Percentiles rank a stretch among this genome's conserved stretches.
phyloP scores from a whole-genome alignment of 23 tunicate genomes.

The Ciona savignyi region DNA sequence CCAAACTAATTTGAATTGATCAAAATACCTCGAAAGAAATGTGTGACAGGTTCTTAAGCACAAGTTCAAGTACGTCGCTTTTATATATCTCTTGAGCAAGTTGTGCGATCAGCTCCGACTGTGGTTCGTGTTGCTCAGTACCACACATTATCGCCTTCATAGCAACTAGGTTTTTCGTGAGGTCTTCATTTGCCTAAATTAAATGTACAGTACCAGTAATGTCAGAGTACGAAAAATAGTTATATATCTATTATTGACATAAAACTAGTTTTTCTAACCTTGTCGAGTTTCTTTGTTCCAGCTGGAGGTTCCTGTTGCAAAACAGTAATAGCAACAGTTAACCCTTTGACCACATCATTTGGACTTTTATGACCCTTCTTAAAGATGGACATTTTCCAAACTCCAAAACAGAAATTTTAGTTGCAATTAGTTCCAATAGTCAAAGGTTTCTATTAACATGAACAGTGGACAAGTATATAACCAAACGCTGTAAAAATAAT shows the following conservation, averaged over 20 bases:
- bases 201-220: neutral
- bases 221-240: too few species aligned
- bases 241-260: too few species aligned
- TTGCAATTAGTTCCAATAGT: too few species aligned
- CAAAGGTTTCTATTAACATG: too few species aligned
- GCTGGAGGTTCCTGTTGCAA: slow-evolving; percentile 28
- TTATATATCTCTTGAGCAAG: slow-evolving; percentile 75
- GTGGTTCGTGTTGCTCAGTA: slow-evolving; percentile 81
- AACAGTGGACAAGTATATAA: too few species aligned
- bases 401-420: too few species aligned
- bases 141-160: slow-evolving; percentile 87
- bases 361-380: slow-evolving; percentile 73
- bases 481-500: too few species aligned
- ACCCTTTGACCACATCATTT: slow-evolving; percentile 53
- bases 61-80: slow-evolving; percentile 14
- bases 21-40: slow-evolving; percentile 75
- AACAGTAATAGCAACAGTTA: slow-evolving; percentile 16
- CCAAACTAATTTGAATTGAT: too few species aligned
- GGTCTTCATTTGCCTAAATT: slow-evolving; percentile 76
- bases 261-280: slow-evolving; percentile 17
- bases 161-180: slow-evolving; percentile 51
- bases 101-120: slow-evolving; percentile 74
- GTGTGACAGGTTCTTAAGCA: slow-evolving; percentile 30
- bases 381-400: slow-evolving; percentile 34
- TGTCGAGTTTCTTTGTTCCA: slow-evolving; percentile 54